Evolutionary conservation across 2,113 vertebrate genomes (phyloP).

Genomic region (Coreoperca whiteheadi): DNA sequence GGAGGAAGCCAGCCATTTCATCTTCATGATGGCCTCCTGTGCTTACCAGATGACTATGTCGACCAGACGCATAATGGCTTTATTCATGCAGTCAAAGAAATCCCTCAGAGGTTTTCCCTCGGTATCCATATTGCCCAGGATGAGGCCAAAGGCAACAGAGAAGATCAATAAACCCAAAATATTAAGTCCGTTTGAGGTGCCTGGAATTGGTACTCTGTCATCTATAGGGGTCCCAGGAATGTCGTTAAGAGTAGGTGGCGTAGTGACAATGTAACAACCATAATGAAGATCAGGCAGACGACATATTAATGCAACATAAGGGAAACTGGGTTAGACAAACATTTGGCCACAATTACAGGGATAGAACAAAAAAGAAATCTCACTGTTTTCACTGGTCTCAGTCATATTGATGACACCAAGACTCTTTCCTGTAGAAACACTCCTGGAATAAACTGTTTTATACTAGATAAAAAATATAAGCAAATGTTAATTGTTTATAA

Average conservation of each 20-base stretch:
- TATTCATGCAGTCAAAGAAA: slow-evolving; percentile 93
- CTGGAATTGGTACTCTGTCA: slow-evolving; percentile 77
- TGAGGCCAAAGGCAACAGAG: slow-evolving; percentile 89
- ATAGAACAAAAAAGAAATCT: not conserved
- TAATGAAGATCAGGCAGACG: too few relatives aligned
- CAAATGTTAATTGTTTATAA: not conserved
- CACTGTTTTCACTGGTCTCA: slow-evolving; percentile 12
- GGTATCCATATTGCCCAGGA: slow-evolving; percentile 90
- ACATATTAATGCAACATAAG: not conserved
- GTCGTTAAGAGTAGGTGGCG: not conserved
- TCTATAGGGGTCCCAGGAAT: slow-evolving; percentile 12
- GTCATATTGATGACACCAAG: slow-evolving; percentile 1
- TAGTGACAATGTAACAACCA: not conserved
- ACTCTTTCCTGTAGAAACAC: not conserved
- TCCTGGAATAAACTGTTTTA: slow-evolving; percentile 85
- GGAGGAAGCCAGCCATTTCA: not conserved
- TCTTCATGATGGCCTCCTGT: not conserved
- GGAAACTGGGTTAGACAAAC: not conserved
- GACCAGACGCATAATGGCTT: slow-evolving; percentile 92
- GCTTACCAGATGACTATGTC: slow-evolving; percentile 47
- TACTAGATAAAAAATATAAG: slow-evolving; percentile 79
- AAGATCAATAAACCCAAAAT: slow-evolving; percentile 91
- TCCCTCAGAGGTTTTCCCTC: slow-evolving; percentile 89
- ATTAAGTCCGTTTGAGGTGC: slow-evolving; percentile 89
- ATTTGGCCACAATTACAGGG: not conserved